These are phyloP conservation scores for Recurvirostra avosetta DNA, from an alignment of 2,113 vertebrate genomes.

Conservation along the genomic window DNA sequence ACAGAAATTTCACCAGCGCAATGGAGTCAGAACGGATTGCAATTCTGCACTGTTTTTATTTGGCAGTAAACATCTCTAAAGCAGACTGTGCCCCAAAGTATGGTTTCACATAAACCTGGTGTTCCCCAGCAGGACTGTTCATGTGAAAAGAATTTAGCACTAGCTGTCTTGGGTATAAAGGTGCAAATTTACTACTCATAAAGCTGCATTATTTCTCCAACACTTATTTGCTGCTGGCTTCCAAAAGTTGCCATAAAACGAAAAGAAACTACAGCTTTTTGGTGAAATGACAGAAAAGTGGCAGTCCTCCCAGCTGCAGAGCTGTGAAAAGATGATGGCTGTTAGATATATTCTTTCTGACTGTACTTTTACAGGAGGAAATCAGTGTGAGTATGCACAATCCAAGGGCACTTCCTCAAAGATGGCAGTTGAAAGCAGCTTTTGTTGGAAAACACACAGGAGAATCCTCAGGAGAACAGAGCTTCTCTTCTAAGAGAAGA, in stretches of 20 bases:
- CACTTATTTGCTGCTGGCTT: neutral
- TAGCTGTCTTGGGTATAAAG: neutral
- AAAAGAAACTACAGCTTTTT: neutral
- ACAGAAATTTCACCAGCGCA: neutral
- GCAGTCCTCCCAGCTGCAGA: neutral
- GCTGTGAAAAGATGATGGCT: neutral
- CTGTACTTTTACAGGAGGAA: neutral
- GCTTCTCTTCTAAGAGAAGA: neutral
- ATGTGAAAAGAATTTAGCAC: neutral
- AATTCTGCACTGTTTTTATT: neutral
- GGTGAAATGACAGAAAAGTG: neutral
- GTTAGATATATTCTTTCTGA: neutral
- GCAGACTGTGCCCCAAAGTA: neutral
- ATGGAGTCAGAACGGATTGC: neutral
- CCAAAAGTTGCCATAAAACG: neutral
- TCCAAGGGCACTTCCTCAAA: neutral
- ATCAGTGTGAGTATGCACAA: neutral
- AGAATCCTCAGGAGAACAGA: neutral
- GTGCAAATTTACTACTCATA: neutral
- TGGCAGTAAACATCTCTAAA: neutral
- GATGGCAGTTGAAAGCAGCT: neutral
- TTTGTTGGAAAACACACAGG: neutral
- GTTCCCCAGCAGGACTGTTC: neutral
- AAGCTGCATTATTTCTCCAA: neutral
- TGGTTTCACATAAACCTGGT: neutral